These are phyloP conservation scores for Lepisosteus osseus DNA, from an alignment of 2,113 vertebrate species.

Conservation along the genomic window DNA sequence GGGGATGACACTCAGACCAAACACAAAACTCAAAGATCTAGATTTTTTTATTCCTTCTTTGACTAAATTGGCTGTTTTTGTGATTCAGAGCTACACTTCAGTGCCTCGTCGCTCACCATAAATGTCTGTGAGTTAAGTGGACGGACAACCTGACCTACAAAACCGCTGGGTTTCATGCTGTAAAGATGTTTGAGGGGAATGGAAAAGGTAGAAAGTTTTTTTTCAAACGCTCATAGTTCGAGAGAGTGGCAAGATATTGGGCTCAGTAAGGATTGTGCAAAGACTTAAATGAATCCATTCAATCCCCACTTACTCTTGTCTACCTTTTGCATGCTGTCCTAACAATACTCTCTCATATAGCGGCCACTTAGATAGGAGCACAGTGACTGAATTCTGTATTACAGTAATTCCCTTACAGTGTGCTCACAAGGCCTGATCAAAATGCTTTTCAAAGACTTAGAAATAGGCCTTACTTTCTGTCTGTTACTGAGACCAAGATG, in stretches of 20 bases:
- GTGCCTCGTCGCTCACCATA: not conserved
- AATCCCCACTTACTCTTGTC: conserved; percentile 40
- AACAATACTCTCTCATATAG: conserved; percentile 46
- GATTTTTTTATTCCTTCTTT: not conserved
- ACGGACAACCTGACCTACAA: not conserved
- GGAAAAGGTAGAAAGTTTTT: too few species aligned
- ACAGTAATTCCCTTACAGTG: conserved; percentile 11
- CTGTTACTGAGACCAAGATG: conserved; percentile 6
- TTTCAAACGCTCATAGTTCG: too few species aligned
- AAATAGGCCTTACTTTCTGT: not conserved
- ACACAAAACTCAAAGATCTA: too few species aligned
- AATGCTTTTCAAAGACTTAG: not conserved
- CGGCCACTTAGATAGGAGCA: conserved; percentile 50
- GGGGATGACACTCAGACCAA: too few species aligned
- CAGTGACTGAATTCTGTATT: conserved; percentile 43
- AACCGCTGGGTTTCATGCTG: too few species aligned
- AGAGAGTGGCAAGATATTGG: conserved; percentile 26
- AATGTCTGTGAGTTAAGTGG: conserved; percentile 7
- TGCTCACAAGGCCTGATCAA: not conserved
- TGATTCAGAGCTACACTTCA: conserved; percentile 6
- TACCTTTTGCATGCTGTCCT: conserved; percentile 32
- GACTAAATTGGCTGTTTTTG: conserved; percentile 42
- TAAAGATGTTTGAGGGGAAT: too few species aligned
- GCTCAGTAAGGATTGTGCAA: conserved; percentile 40
- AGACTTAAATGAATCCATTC: conserved; percentile 45